Base-by-base conservation (phyloP, 2,797 vertebrate species). In the Furcifer pardalis region DNA sequence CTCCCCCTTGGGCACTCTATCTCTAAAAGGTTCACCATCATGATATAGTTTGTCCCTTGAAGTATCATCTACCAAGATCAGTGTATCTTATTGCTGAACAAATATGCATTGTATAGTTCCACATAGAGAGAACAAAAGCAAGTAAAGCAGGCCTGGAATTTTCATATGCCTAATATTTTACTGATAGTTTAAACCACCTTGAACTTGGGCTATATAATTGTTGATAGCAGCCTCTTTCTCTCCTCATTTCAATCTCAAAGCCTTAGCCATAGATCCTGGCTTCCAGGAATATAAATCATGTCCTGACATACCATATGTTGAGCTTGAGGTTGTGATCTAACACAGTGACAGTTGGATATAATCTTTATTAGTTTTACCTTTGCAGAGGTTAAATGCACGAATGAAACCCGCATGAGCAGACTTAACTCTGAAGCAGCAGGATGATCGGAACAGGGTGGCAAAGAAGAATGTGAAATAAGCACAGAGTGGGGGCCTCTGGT, bases 271-370 rank as follows among this genome's bases (percentile, higher is more conserved):
- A 91, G 91, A 89, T 81, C 75, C 87, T 76, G 32, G 90, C 90
- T 89, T 40, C 0, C 7, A 87, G 77, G 63, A 81, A 89, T 91
- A 84, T 92, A 87, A 89, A 75, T 82, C 89, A 89, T 88, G 89
- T 73, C 74, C 88, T 86, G 85, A 90, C 74, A 17, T 86, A 77
- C 82, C 89, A 88, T 75, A 87, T 89, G 88, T 80, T 90, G 80
- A 81, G 74, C 60, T 75, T 1, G 32, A 91, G 81, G 92, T 90
- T 80, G 91, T 94, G 94, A 94, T 94, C 91, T 86, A 93, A 91
- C 84, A 62, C 93, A 94, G 93, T 91, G 94, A 94, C 92, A 94
- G 92, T 88, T 94, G 86, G 85, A 88, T 92, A 84, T 79, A 85
- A 88, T 92, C 88, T 92, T 91, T 93, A 90, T 91, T 92, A 90